Evolutionary conservation across 2,797 vertebrate genomes (phyloP), one percentile per base, ranked within the genome.

Genomic region (Distichodus sexfasciatus): DNA sequence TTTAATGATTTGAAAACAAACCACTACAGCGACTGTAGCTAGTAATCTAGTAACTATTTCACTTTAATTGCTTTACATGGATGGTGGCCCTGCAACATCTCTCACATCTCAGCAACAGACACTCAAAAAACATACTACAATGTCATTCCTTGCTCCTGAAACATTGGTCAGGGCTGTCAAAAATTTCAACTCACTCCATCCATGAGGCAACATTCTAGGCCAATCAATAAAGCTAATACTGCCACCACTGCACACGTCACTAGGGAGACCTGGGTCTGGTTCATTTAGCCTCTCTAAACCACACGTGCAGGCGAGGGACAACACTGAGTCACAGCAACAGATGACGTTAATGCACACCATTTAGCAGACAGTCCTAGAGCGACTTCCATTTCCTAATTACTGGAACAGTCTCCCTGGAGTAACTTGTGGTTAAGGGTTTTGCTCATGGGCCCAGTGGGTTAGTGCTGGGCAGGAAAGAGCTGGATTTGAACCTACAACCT

Each of bases 131-230:
- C 10, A 33, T 0, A 21, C 23, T 31, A 47, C 29, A 51, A 46
- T 36, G n/a, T 63, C 44, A 47, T n/a, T 5, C 7, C 23, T 29
- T 26, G 15, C 44, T 50, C 12, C 15, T 60, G 36, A 15, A 41
- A 9, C 35, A 51, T 24, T 41, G 31, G 17, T 15, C 40, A 62
- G 33, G 33, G 17, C 50, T 15, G 23, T 55, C 40, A 76, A 66
- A 29, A 43, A 21, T 66, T n/a, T 67, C 43, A 46, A 26, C 33
- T 64, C 63, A 59, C 31, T 53, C 55, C 50, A 26, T 55, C 64
- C 55, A 71, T 65, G 61, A 59, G 31, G 71, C 15, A 54, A 43
- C 53, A 78, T 78, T n/a, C 62, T 76, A 78, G 79, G 77, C 53
- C 79, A 67, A 78, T 78, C 77, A 69, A 79, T 81, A 8, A 53